Percentiles rank a stretch among this genome's conserved stretches.
Evolutionary conservation across 2,797 vertebrate species (phyloP).

Genomic region (Sylvia borin): DNA sequence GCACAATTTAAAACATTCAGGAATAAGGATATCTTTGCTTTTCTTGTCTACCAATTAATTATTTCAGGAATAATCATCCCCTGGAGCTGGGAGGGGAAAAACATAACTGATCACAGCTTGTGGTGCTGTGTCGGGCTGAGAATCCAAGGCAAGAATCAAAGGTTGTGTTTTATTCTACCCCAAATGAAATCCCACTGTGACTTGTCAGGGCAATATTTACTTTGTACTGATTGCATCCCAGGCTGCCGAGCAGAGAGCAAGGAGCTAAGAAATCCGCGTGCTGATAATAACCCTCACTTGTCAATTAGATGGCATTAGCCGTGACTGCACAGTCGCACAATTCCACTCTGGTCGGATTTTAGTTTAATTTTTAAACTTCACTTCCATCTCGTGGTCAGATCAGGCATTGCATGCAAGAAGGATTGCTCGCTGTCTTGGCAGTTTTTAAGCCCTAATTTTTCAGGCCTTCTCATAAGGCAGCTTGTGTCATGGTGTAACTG

Average conservation of each 20-base stretch:
- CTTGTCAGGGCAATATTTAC: background rate
- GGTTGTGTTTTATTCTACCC: background rate
- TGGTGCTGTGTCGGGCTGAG: background rate
- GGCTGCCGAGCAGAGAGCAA: background rate
- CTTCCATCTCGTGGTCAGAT: conserved; percentile 58
- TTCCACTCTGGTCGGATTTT: background rate
- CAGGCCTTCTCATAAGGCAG: background rate
- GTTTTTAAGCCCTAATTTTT: background rate
- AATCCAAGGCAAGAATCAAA: conserved; percentile 17
- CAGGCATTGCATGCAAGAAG: background rate
- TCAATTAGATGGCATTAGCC: background rate
- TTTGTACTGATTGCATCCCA: background rate
- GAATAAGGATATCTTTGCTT: background rate
- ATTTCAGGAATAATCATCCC: background rate
- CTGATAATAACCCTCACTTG: background rate
- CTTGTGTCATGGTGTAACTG: background rate
- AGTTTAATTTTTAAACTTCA: conserved; percentile 38
- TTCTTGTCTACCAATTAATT: conserved; percentile 25
- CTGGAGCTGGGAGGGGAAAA: background rate
- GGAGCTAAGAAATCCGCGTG: background rate
- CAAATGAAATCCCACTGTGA: background rate
- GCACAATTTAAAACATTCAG: background rate
- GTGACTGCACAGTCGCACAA: background rate
- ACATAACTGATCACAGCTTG: background rate
- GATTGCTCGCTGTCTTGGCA: accelerated